Conservation (phyloP, 2,888 invertebrate genomes). For the Griposia aprilina region DNA sequence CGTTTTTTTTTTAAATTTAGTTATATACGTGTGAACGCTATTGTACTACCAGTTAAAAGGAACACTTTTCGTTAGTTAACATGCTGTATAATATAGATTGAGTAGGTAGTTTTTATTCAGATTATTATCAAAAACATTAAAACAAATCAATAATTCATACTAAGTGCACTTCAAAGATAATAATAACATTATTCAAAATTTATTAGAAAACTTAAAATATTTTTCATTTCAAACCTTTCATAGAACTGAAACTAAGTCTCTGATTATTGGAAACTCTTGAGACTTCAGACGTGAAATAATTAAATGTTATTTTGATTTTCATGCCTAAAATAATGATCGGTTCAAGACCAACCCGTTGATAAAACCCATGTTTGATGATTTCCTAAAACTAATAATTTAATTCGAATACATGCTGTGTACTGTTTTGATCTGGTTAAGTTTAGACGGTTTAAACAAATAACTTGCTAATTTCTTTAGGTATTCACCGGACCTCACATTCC, state of each 20-base stretch:
- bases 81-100: not conserved
- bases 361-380: not conserved
- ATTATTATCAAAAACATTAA: not conserved
- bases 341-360: too few relatives aligned
- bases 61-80: not conserved
- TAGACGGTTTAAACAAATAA: not conserved
- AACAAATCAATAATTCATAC: constrained; percentile 11
- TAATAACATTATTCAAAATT: constrained; percentile 16
- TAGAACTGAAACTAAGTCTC: constrained; percentile 3
- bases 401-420: not conserved
- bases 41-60: not conserved
- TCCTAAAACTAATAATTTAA: not conserved
- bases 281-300: constrained; percentile 8
- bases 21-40: too few relatives aligned
- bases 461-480: not conserved
- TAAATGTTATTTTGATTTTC: constrained; percentile 1
- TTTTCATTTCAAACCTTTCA: constrained; percentile 8
- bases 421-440: not conserved
- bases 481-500: not conserved
- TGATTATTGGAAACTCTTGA: constrained; percentile 25
- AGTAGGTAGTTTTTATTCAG: not conserved
- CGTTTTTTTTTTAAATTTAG: not conserved
- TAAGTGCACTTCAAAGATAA: constrained; percentile 1
- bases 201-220: constrained; percentile 15
- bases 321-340: not conserved